Evolutionary conservation across 2,888 invertebrate species (phyloP).

Genomic region (Priocnemis perturbator): DNA sequence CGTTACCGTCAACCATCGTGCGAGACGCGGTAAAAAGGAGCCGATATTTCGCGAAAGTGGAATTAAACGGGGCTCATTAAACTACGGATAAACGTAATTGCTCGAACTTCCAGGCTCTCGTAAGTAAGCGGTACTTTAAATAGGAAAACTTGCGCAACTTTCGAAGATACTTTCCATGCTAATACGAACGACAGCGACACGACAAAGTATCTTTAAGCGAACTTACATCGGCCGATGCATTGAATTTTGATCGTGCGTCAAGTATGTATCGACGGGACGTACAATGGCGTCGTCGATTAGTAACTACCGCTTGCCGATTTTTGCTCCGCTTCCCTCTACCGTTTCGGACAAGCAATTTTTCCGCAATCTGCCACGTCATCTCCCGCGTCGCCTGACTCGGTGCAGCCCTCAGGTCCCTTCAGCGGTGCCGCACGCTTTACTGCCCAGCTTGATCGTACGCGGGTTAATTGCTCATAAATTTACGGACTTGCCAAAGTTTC

Average conservation of each 20-base stretch:
- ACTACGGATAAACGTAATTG: slow-evolving; percentile 8
- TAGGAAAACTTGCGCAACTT: slow-evolving; percentile 2
- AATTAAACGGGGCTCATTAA: slow-evolving; percentile 8
- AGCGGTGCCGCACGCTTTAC: slow-evolving; percentile 1
- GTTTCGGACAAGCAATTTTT: background rate
- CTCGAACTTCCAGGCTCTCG: background rate
- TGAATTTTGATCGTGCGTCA: slow-evolving; percentile 1
- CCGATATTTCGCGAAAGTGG: background rate
- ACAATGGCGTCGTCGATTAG: background rate
- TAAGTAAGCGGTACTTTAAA: background rate
- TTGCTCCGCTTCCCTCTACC: background rate
- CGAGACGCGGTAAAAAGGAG: no score
- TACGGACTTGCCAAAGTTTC: slow-evolving; percentile 15
- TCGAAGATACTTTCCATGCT: slow-evolving; percentile 1
- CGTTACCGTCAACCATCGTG: no score
- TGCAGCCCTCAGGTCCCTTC: background rate
- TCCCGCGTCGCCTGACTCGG: no score
- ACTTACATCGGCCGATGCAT: background rate
- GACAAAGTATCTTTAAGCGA: background rate
- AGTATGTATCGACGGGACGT: background rate
- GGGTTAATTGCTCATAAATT: slow-evolving; percentile 25
- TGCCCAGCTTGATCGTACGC: background rate
- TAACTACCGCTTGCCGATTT: background rate
- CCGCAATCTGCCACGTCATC: background rate
- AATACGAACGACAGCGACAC: slow-evolving; percentile 1